Evolutionary conservation across 92 coral and sea anemone species (phyloP).

Genomic region (Porites divaricata): DNA sequence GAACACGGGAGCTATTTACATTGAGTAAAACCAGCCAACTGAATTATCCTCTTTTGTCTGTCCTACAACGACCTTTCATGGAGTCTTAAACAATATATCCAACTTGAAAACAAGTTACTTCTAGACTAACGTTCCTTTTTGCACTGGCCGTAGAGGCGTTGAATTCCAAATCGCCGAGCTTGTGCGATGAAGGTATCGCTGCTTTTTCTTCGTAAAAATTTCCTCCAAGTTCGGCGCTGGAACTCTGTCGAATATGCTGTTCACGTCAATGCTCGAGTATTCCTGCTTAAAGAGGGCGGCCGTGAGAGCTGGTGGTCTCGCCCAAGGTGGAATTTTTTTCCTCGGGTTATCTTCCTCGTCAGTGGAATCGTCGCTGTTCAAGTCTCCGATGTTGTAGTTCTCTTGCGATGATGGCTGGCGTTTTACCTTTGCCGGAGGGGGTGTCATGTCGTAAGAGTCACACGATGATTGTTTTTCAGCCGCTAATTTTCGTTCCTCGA

Average conservation of each 20-base stretch:
- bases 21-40: too few relatives aligned
- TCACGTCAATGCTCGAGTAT: constrained; percentile 60
- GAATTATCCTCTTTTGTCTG: too few relatives aligned
- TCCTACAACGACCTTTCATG: too few relatives aligned
- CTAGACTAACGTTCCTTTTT: constrained; percentile 31
- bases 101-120: not conserved
- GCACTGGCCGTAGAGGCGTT: constrained; percentile 73
- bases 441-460: constrained; percentile 95
- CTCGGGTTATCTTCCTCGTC: constrained; percentile 97
- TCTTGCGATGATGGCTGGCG: constrained; percentile 67
- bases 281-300: constrained; percentile 82
- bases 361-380: constrained; percentile 95
- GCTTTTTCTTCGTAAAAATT: constrained; percentile 77
- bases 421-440: constrained; percentile 78
- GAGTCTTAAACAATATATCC: too few relatives aligned
- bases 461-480: constrained; percentile 33
- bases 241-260: constrained; percentile 74
- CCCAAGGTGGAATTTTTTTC: constrained; percentile 92
- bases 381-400: constrained; percentile 88
- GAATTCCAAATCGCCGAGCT: constrained; percentile 97
- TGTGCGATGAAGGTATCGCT: constrained; percentile 91
- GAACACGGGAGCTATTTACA: too few relatives aligned
- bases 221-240: constrained; percentile 77
- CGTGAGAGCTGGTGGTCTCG: constrained; percentile 81
- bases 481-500: constrained; percentile 68